Evolutionary conservation across 1,140 invertebrate genomes (phyloP).

Genomic region (Drosophila micromelanica): DNA sequence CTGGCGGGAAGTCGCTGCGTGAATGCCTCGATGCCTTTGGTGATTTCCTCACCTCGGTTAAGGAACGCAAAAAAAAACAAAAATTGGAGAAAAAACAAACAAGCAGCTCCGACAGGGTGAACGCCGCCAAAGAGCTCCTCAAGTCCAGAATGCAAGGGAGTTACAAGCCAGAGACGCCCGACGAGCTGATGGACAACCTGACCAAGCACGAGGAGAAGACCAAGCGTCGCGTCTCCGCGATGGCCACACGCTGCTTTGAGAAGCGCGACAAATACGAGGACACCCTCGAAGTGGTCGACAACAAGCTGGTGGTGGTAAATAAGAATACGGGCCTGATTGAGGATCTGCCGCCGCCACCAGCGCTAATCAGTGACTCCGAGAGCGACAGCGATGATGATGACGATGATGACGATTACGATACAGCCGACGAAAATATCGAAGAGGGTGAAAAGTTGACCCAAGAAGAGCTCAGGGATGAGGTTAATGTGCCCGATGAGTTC

Average conservation of each 20-base stretch:
- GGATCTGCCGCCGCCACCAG: slow-evolving; percentile 59
- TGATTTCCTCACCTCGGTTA: slow-evolving; percentile 39
- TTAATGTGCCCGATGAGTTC: slow-evolving; percentile 40
- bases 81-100: slow-evolving; percentile 2
- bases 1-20: slow-evolving; percentile 54
- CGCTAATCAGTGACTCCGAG: slow-evolving; percentile 43
- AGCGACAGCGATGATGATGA: slow-evolving; percentile 8
- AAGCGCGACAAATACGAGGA: slow-evolving; percentile 71
- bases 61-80: background rate
- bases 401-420: slow-evolving; percentile 55
- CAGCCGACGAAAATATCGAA: slow-evolving; percentile 46
- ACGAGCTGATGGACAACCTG: slow-evolving; percentile 47
- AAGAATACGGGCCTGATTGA: slow-evolving; percentile 62
- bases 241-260: slow-evolving; percentile 57
- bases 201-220: slow-evolving; percentile 34
- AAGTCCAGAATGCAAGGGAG: slow-evolving; percentile 30
- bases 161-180: slow-evolving; percentile 42
- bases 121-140: slow-evolving; percentile 51
- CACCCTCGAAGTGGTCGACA: slow-evolving; percentile 66
- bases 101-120: slow-evolving; percentile 39
- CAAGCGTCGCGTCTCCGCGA: slow-evolving; percentile 33
- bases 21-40: slow-evolving; percentile 60
- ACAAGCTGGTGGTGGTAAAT: slow-evolving; percentile 69
- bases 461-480: slow-evolving; percentile 5
- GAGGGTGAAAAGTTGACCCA: background rate